Evolutionary conservation across 2,113 vertebrate species (phyloP), one percentile per base, ranked within the genome.

Genomic region (Tragelaphus buxtoni): DNA sequence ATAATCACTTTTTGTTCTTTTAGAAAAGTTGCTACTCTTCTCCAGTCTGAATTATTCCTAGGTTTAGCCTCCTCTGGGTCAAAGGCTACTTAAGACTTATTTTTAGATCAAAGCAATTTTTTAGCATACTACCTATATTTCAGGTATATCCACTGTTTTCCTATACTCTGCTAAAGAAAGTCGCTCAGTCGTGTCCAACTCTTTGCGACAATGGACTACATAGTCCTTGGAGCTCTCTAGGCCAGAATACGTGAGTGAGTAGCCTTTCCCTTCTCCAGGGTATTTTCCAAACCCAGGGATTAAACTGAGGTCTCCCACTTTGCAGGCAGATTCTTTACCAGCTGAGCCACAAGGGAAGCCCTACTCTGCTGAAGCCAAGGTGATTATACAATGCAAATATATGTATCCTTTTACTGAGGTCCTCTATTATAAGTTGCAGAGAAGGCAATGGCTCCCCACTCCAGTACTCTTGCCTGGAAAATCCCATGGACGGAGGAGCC

Each of bases 181-280:
- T 35, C 4, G 0, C n/a, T 69, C 9, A 11, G 1, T 39, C 0
- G 0, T 69, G 18, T 39, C n/a, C 9, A 69, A 11, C n/a, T 69
- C n/a, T 69, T 69, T 39, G n/a, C 0, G 1, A 35, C 18, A 69
- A 69, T 69, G n/a, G 18, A 69, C 18, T 69, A 69, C 18, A 22
- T 1, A 35, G n/a, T 35, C 18, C n/a, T 39, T 69, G n/a, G 9
- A 69, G 20, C 22, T 69, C n/a, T 69, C n/a, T n/a, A 69, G n/a
- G 18, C n/a, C n/a, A 69, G n/a, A 39, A 39, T 22, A 11, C 4
- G 11, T 18, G 65, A 22, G 18, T 69, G n/a, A 18, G 9, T 69
- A 39, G 65, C 18, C 65, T 69, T 69, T 69, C 18, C 18, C 18
- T 39, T 69, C 65, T 69, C 65, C n/a, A 39, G 18, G 18, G n/a